Conservation (phyloP, 2,888 invertebrate species). For the Acanthopleura granulata region DNA sequence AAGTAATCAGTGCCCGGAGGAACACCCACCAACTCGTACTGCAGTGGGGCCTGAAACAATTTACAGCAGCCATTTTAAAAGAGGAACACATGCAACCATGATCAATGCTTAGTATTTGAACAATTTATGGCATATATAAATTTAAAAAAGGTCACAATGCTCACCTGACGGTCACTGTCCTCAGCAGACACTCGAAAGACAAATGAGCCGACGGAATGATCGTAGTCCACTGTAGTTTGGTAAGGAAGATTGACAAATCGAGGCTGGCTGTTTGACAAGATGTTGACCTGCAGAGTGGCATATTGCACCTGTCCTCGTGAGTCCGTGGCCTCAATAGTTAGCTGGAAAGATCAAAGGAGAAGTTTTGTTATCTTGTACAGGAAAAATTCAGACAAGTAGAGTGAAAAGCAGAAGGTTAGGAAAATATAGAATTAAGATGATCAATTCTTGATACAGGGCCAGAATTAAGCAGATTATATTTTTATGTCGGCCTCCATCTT, state of each 20-base stretch:
- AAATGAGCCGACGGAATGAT: conserved; percentile 38
- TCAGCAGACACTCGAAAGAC: conserved; percentile 47
- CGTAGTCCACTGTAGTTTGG: conserved; percentile 38
- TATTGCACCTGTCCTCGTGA: conserved; percentile 41
- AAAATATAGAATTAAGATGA: no score
- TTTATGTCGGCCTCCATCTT: no score
- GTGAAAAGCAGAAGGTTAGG: no score
- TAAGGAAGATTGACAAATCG: conserved; percentile 47
- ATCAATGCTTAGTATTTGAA: no score
- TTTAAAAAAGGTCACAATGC: neutral
- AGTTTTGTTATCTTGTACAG: no score
- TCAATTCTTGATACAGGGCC: no score
- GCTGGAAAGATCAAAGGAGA: conserved; percentile 30
- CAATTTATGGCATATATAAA: no score
- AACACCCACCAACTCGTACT: conserved; percentile 50
- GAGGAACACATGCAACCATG: neutral
- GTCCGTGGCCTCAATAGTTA: conserved; percentile 46
- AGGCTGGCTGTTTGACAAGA: neutral
- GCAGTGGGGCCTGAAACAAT: conserved; percentile 43
- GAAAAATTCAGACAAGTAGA: no score
- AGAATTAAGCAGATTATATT: neutral
- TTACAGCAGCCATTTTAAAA: no score
- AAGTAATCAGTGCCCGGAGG: conserved; percentile 57
- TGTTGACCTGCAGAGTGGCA: conserved; percentile 41
- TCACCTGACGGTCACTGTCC: conserved; percentile 48